Evolutionary conservation across 35 echinoderm and acorn worm species (phyloP), one percentile per base, ranked within the genome.

Genomic region (Strongylocentrotus purpuratus): DNA sequence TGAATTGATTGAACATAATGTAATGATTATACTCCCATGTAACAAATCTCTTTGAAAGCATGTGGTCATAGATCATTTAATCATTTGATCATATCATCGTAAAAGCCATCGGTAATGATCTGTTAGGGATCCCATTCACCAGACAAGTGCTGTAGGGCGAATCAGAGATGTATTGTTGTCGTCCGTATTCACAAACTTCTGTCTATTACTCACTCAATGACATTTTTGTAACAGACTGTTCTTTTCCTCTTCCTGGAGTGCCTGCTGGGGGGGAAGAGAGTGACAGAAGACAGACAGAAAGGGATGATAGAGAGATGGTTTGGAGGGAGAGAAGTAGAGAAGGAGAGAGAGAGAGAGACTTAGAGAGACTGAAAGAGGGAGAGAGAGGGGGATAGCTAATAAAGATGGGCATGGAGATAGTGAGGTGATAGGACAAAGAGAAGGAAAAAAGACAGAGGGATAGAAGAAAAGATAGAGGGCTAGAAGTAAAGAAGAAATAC

Each of bases 181-280:
- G 28, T n/a, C 65, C 25, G 65, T 78, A 28, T 78, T 78, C 65
- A 78, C 8, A 22, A 78, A 78, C 65, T 1, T 78, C 65, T 28
- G 65, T 78, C 65, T 78, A 78, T 78, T 78, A 78, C 65, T 78
- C 65, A 78, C 65, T 78, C 65, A 78, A n/a, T 78, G 65, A 78
- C 65, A 22, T 78, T 78, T 78, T 22, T 78, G 65, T 78, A n/a
- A 78, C 65, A 78, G 65, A 28, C 65, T 78, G 65, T 78, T 78
- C 65, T 78, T 78, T 78, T 78, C 65, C 25, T 28, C 25, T 78
- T 78, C 65, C 65, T 78, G 65, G 65, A 78, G 11, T 78, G 65
- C 65, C 65, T 78, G 28, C 22, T n/a, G 65, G 65, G 20, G 65
- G 20, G 65, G 20, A 22, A n/a, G 65, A 78, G 7, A 8, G 65